phyloP scores from a whole-genome alignment of 2,113 vertebrate species.

The Gorsachius goisagi region DNA sequence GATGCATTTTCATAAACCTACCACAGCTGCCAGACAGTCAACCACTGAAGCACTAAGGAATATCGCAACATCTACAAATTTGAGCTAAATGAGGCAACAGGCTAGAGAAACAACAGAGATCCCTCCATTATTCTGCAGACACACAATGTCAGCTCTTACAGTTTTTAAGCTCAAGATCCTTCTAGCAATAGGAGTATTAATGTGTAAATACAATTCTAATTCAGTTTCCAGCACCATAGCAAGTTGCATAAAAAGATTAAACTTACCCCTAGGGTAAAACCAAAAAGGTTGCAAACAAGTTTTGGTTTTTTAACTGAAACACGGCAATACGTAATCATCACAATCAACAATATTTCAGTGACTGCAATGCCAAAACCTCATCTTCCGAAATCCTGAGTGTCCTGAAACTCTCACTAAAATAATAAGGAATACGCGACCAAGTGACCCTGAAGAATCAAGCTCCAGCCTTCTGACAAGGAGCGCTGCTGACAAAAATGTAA shows the following conservation, averaged over 20 bases:
- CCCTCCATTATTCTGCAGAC: background rate
- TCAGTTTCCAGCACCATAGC: background rate
- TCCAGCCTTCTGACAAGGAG: background rate
- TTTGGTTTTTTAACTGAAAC: background rate
- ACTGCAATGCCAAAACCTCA: background rate
- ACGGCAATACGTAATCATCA: background rate
- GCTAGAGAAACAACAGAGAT: background rate
- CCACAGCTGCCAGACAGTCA: conserved; percentile 33
- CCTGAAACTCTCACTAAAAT: background rate
- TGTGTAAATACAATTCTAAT: conserved; percentile 3
- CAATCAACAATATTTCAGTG: background rate
- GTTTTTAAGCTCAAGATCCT: background rate
- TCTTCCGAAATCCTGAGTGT: background rate
- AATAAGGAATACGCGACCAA: background rate
- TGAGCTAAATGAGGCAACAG: background rate
- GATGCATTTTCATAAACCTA: conserved; percentile 39
- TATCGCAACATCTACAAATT: conserved; percentile 38
- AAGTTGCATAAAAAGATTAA: background rate
- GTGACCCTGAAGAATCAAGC: background rate
- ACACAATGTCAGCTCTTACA: background rate
- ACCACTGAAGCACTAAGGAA: conserved; percentile 21
- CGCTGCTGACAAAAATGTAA: background rate
- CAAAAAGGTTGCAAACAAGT: background rate
- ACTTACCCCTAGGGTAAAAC: background rate
- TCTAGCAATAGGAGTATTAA: background rate